Conservation (phyloP, 2,888 invertebrate species). For the Notodonta dromedarius region DNA sequence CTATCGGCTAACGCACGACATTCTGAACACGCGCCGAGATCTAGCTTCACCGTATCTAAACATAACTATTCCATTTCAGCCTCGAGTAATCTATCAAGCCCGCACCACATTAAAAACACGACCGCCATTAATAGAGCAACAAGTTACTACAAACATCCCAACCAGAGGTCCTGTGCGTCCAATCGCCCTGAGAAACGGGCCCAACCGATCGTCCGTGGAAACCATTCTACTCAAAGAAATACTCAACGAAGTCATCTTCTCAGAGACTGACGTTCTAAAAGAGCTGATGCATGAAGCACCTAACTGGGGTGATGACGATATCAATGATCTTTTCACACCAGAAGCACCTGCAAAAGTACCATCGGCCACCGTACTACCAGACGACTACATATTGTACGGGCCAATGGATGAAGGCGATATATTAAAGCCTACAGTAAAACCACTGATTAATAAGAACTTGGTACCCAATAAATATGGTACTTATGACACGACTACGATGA, state of each 20-base stretch:
- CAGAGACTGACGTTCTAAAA: background rate
- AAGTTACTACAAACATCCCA: background rate
- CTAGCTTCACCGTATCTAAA: background rate
- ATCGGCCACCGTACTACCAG: background rate
- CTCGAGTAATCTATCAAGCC: background rate
- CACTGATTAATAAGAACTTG: slow-evolving; percentile 1
- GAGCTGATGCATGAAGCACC: background rate
- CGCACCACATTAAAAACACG: background rate
- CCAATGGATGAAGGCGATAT: background rate
- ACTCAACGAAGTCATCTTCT: background rate
- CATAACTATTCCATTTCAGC: background rate
- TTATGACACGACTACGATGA: background rate
- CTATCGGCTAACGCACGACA: too few relatives aligned
- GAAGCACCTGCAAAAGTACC: background rate
- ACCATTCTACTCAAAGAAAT: background rate
- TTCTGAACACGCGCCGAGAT: too few relatives aligned
- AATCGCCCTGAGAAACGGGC: background rate
- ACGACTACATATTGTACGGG: background rate
- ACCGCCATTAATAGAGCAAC: background rate
- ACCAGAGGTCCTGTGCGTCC: background rate
- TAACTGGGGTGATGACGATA: background rate
- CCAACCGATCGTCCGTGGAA: background rate
- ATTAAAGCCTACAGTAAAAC: background rate
- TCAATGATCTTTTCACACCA: background rate
- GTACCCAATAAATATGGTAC: background rate